Evolutionary conservation across 2,797 vertebrate genomes (phyloP), one percentile per base, ranked within the genome.

Genomic region (Hypotaenidia okinawae): DNA sequence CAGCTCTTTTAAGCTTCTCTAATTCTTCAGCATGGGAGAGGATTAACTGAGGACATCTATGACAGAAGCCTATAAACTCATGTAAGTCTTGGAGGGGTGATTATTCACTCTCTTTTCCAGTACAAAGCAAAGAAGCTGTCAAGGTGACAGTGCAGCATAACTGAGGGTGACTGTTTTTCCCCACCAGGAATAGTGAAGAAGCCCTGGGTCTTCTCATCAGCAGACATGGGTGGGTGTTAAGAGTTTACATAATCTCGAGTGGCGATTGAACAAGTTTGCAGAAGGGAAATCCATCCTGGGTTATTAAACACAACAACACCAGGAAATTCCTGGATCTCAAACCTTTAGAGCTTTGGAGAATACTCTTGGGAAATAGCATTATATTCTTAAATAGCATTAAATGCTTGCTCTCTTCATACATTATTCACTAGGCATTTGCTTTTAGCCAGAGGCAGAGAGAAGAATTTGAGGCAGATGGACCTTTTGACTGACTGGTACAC

Each of bases 181-280:
- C 54, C 27, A 32, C 45, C 12, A 54, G 12, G 25, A 3, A 0
- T 8, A 77, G 55, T 41, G 57, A 81, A 92, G 45, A 81, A 92
- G 39, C 33, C 24, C 58, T 15, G 27, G 17, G 41, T 61, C 45
- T 77, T 5, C 3, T 74, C 1, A 0, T 11, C 69, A 87, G 79
- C 35, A 68, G 23, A 55, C 35, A 28, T n/a, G 45, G 51, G 32
- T n/a, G 45, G 51, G 25, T 74, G 37, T 94, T 81, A 51, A 67
- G 75, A 90, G 49, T 61, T 87, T 69, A 64, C 62, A 61, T 16
- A 84, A 35, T 61, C 37, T 81, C 55, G 77, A 84, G 78, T 64
- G 69, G 78, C 55, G 61, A 90, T 14, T 92, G 55, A 87, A 84
- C 61, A 94, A 74, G 51, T 74, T 77, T 87, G 70, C 70, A 84